A percentile compares a stretch with the other conserved stretches of the same genome.
Evolutionary conservation across 2,888 invertebrate species (phyloP).

Genomic region (Drosophila greeni): DNA sequence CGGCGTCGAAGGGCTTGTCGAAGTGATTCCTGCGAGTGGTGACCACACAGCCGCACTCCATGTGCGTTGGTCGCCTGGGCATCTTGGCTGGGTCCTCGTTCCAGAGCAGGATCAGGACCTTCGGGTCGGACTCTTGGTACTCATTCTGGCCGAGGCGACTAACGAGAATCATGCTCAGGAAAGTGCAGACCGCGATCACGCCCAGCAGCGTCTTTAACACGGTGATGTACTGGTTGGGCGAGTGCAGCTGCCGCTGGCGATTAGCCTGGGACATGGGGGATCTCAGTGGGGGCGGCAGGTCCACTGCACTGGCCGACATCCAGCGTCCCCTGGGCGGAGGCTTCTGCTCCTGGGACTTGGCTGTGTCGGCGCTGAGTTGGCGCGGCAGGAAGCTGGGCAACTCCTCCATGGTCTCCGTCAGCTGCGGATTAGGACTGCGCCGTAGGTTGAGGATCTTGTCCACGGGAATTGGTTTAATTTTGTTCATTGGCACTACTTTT

Average conservation of each 20-base stretch:
- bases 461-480: conserved; percentile 9
- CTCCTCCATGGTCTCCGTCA: conserved; percentile 13
- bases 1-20: conserved; percentile 41
- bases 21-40: conserved; percentile 33
- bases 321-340: not conserved
- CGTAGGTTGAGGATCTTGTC: conserved; percentile 35
- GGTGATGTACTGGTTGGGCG: conserved; percentile 16
- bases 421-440: conserved; percentile 13
- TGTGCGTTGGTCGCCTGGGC: not conserved
- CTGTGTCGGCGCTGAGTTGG: not conserved
- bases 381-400: conserved; percentile 30
- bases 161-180: conserved; percentile 17
- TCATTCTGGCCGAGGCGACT: not conserved
- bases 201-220: conserved; percentile 10
- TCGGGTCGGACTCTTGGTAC: not conserved
- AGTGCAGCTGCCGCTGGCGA: conserved; percentile 1
- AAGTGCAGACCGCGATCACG: conserved; percentile 19
- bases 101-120: conserved; percentile 49
- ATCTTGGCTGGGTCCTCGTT: conserved; percentile 28
- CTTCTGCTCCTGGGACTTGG: not conserved
- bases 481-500: conserved; percentile 11
- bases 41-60: conserved; percentile 50
- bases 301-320: conserved; percentile 1
- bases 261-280: conserved; percentile 18
- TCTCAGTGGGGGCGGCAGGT: conserved; percentile 44